phyloP scores from a whole-genome alignment of 2,797 vertebrate genomes.

The Spondyliosoma cantharus region DNA sequence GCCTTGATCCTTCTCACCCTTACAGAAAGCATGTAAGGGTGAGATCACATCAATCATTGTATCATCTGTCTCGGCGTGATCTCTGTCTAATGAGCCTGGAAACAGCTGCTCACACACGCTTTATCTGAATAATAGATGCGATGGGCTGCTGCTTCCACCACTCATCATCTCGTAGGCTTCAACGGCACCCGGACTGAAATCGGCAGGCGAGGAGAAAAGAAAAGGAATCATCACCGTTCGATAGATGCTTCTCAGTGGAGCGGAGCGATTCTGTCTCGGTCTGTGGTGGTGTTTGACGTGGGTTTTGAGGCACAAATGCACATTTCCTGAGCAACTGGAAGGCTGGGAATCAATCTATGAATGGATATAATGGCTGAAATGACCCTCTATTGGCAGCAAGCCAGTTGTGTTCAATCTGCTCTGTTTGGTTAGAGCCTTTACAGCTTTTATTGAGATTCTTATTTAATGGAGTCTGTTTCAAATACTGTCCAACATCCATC shows the following conservation, averaged over 20 bases:
- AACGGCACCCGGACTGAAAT: slow-evolving; percentile 11
- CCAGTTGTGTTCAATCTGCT: neutral
- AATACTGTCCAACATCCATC: neutral
- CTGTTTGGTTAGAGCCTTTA: too few relatives aligned
- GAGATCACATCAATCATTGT: slow-evolving; percentile 68
- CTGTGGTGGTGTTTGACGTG: neutral
- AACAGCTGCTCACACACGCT: slow-evolving; percentile 75
- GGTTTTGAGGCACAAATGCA: neutral
- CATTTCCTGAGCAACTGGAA: neutral
- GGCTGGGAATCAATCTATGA: neutral
- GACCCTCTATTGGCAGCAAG: neutral
- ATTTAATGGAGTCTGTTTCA: neutral
- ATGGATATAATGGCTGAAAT: neutral
- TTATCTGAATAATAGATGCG: slow-evolving; percentile 78
- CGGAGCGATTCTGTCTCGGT: neutral
- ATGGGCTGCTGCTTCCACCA: slow-evolving; percentile 36
- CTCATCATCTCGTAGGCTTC: slow-evolving; percentile 55
- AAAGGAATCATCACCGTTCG: slow-evolving; percentile 10
- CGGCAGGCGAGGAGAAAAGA: slow-evolving; percentile 14
- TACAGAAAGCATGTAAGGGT: slow-evolving; percentile 43
- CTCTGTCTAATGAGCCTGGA: slow-evolving; percentile 76
- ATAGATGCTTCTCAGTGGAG: slow-evolving; percentile 2
- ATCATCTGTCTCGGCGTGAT: slow-evolving; percentile 65
- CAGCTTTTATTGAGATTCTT: neutral
- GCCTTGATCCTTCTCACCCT: slow-evolving; percentile 49